phyloP scores from a whole-genome alignment of 2,113 vertebrate genomes.

The Patagioenas fasciata region DNA sequence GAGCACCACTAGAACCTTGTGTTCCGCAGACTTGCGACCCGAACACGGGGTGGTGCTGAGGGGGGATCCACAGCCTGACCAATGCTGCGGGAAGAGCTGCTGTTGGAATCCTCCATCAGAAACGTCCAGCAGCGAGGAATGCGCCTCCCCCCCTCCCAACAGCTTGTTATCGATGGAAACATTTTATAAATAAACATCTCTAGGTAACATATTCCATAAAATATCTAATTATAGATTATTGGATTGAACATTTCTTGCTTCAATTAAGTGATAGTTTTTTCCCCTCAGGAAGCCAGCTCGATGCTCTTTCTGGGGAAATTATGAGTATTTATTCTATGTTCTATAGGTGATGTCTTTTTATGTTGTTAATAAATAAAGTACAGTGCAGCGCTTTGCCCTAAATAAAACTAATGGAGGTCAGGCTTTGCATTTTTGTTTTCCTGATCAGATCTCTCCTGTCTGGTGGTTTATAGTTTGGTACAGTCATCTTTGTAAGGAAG shows the following conservation, averaged over 20 bases:
- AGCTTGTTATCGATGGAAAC: conserved; percentile 51
- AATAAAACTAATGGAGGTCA: conserved; percentile 42
- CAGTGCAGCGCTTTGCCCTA: conserved; percentile 19
- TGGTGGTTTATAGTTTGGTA: neutral
- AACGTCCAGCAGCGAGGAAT: neutral
- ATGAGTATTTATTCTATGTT: conserved; percentile 62
- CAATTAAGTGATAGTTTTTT: conserved; percentile 48
- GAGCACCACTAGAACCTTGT: neutral
- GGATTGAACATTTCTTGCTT: conserved; percentile 68
- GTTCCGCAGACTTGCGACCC: neutral
- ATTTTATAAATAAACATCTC: conserved; percentile 67
- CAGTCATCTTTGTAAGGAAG: neutral
- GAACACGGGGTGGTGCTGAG: neutral
- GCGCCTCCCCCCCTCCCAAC: neutral
- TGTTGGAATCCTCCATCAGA: neutral
- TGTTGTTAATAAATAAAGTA: conserved; percentile 67
- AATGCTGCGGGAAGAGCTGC: neutral
- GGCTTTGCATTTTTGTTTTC: neutral
- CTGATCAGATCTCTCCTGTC: neutral
- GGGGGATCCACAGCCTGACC: neutral
- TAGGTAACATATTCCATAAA: conserved; percentile 64
- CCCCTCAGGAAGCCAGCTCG: conserved; percentile 48
- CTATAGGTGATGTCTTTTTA: conserved; percentile 48
- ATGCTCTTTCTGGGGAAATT: conserved; percentile 49
- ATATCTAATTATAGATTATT: conserved; percentile 71